Percentiles rank a stretch among this genome's conserved stretches.
Evolutionary conservation across 2,113 vertebrate species (phyloP).

Genomic region (Engraulis encrasicolus): DNA sequence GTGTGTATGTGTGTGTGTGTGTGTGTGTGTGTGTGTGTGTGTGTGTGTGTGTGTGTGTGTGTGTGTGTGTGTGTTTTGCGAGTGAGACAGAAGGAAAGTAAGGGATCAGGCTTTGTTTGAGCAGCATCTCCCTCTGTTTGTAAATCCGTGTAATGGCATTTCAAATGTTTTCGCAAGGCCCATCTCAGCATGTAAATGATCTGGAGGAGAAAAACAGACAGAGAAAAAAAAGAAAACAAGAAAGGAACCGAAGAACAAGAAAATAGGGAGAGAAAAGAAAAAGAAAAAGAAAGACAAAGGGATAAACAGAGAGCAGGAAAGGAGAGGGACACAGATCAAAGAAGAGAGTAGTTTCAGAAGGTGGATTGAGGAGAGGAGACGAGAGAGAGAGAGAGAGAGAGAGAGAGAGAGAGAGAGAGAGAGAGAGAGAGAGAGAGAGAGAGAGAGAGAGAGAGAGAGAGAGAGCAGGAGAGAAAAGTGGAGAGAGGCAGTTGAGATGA

Average conservation of each 20-base stretch:
- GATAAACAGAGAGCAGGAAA: conserved; percentile 65
- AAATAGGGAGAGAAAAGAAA: conserved; percentile 56
- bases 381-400: too few relatives aligned
- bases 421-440: too few relatives aligned
- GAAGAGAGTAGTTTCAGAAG: conserved; percentile 14
- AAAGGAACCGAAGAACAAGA: neutral
- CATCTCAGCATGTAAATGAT: conserved; percentile 72
- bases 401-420: too few relatives aligned
- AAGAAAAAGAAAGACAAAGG: conserved; percentile 62
- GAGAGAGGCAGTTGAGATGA: too few relatives aligned
- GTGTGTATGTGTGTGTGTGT: conserved; percentile 30
- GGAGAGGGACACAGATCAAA: conserved; percentile 7
- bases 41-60: conserved; percentile 43
- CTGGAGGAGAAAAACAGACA: conserved; percentile 48
- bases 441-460: too few relatives aligned
- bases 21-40: conserved; percentile 16
- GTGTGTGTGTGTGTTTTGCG: conserved; percentile 46
- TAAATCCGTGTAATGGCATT: conserved; percentile 67
- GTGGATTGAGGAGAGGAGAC: too few relatives aligned
- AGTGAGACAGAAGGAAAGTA: conserved; percentile 50
- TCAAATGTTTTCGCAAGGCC: conserved; percentile 72
- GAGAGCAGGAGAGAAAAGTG: neutral
- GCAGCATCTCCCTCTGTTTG: conserved; percentile 65
- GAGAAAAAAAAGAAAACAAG: conserved; percentile 26
- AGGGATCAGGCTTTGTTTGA: conserved; percentile 18